phyloP scores from a whole-genome alignment of 2,888 invertebrate genomes.

The Morpho helenor region DNA sequence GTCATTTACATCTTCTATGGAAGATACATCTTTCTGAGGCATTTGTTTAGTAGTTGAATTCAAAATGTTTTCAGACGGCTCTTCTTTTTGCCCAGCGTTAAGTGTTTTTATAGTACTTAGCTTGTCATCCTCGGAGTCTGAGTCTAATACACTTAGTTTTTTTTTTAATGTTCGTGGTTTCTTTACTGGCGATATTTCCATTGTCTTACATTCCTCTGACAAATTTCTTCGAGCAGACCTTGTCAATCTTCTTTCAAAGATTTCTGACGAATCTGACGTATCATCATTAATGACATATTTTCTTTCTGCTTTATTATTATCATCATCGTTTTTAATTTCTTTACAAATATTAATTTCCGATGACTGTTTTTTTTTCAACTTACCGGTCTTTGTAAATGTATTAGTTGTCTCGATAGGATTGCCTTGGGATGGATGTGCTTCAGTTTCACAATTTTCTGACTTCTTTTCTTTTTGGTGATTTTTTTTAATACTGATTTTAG shows the following conservation, averaged over 20 bases:
- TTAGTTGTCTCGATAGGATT: neutral
- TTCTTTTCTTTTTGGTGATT: neutral
- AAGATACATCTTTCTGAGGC: too few species aligned
- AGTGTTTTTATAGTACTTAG: too few species aligned
- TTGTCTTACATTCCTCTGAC: constrained; percentile 13
- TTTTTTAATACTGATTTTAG: neutral
- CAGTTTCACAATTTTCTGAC: neutral
- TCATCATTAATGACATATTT: constrained; percentile 14
- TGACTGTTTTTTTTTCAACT: neutral
- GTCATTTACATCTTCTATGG: too few species aligned
- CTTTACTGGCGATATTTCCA: constrained; percentile 18
- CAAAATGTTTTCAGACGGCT: too few species aligned
- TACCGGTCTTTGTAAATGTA: neutral
- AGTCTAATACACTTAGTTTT: constrained; percentile 38
- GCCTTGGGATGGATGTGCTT: neutral
- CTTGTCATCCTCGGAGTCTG: constrained; percentile 43
- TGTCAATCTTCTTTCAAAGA: constrained; percentile 35
- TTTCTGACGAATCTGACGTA: constrained; percentile 19
- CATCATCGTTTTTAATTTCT: neutral
- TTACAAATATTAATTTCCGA: neutral
- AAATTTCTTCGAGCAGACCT: constrained; percentile 40
- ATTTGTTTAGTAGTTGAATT: too few species aligned
- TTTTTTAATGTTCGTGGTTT: constrained; percentile 40
- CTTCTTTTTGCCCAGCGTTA: too few species aligned
- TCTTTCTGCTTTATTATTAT: constrained; percentile 16